Evolutionary conservation across 2,797 vertebrate species (phyloP), one percentile per base, ranked within the genome.

Genomic region (Trachops cirrhosus): DNA sequence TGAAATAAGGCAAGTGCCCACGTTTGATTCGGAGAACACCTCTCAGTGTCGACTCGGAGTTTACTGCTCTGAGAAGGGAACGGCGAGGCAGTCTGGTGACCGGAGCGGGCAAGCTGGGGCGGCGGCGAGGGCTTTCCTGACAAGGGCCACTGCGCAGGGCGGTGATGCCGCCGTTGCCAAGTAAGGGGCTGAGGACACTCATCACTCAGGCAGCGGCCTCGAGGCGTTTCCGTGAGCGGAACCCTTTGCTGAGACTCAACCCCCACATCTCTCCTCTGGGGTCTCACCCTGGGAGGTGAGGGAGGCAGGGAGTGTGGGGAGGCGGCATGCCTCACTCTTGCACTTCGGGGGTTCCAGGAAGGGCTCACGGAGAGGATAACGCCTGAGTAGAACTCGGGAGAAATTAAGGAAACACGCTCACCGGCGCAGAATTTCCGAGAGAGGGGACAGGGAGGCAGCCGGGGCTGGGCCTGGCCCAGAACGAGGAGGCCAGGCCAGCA

Each of bases 61-160:
- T 75, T 3, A n/a, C 64, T 39, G 29, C 32, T 64, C 41, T 48
- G 1, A 29, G 24, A 89, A 82, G 39, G 44, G 24, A 12, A 70
- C 0, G 0, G 29, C 19, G 75, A 39, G 24, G 26, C 37, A 26
- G 9, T 14, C 11, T 0, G 0, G 0, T 11, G 2, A 0, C 5
- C n/a, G 6, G 50, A 19, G 73, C 1, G 26, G 26, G 18, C 26
- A 14, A 22, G 16, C 7, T 59, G 67, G 12, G 1, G 54, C 2
- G 29, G 73, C 18, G 3, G 24, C 18, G 5, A 3, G 44, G 11
- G 10, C 57, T 41, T 26, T 44, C 62, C 44, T 2, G 59, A 77
- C 67, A 10, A 50, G 62, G 83, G 37, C 14, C 8, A 5, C 50
- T 8, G 39, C 0, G 3, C 0, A 29, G 67, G 8, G 5, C 16